phyloP scores from a whole-genome alignment of 2,888 invertebrate species.

The Drosophila atroscutellata region DNA sequence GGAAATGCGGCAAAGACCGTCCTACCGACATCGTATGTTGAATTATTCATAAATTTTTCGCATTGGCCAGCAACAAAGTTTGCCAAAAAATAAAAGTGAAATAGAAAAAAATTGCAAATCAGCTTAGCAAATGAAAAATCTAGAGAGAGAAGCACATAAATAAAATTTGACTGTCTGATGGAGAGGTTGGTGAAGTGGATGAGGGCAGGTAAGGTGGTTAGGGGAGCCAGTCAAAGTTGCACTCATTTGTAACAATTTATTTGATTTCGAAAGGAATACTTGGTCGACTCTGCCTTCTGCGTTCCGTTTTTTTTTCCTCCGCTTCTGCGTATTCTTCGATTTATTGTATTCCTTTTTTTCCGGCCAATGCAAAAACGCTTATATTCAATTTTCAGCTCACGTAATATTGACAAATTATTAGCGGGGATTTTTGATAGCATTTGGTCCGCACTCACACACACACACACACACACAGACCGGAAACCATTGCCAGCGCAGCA shows the following conservation, averaged over 20 bases:
- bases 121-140: conserved; percentile 76
- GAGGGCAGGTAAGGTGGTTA: background rate
- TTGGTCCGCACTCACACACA: conserved; percentile 33
- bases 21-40: conserved; percentile 56
- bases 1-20: conserved; percentile 44
- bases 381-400: conserved; percentile 83
- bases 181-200: background rate
- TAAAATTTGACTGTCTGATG: conserved; percentile 42
- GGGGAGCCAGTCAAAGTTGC: conserved; percentile 58
- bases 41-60: conserved; percentile 72
- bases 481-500: conserved; percentile 41
- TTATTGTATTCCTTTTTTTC: conserved; percentile 13
- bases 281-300: conserved; percentile 23
- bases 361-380: conserved; percentile 74
- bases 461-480: conserved; percentile 19
- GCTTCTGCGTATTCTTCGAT: conserved; percentile 2
- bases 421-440: conserved; percentile 77
- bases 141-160: conserved; percentile 51
- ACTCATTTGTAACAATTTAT: conserved; percentile 81
- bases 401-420: conserved; percentile 84
- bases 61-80: conserved; percentile 46
- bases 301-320: conserved; percentile 17
- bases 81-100: conserved; percentile 18
- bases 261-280: conserved; percentile 64
- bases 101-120: conserved; percentile 59